Evolutionary conservation across 1,140 invertebrate species (phyloP).

Genomic region (Microvelia longipes): DNA sequence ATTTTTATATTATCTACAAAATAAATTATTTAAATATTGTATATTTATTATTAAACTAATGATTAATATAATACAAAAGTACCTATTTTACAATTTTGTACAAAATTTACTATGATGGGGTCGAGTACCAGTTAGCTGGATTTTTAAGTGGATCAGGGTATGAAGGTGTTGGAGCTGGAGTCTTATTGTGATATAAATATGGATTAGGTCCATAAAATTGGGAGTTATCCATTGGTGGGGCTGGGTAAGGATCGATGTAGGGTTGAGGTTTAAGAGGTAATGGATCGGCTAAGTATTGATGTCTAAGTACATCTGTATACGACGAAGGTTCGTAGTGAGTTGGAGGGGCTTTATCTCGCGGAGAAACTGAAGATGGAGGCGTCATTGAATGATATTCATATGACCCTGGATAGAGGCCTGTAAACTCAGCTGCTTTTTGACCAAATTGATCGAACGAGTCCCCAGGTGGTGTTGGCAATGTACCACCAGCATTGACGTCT

Average conservation of each 20-base stretch:
- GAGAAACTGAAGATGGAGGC: constrained; percentile 84
- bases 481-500: constrained; percentile 37
- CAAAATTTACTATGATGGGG: constrained; percentile 44
- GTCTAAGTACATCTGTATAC: constrained; percentile 35
- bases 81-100: too few relatives aligned
- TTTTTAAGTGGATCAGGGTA: constrained; percentile 31
- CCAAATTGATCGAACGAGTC: constrained; percentile 53
- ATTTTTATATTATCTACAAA: too few relatives aligned
- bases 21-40: too few relatives aligned
- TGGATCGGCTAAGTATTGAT: constrained; percentile 45
- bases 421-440: constrained; percentile 40
- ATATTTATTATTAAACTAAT: too few relatives aligned
- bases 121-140: constrained; percentile 57
- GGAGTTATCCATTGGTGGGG: constrained; percentile 49
- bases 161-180: constrained; percentile 38
- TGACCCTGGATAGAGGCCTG: constrained; percentile 44
- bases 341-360: constrained; percentile 56
- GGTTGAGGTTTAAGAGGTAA: constrained; percentile 80
- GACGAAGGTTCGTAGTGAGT: constrained; percentile 28
- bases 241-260: constrained; percentile 45
- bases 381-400: constrained; percentile 84
- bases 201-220: constrained; percentile 83
- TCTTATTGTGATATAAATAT: constrained; percentile 60
- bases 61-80: too few relatives aligned
- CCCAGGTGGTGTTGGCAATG: constrained; percentile 70